Evolutionary conservation across 92 coral and sea anemone genomes (phyloP), one percentile per base, ranked within the genome.

Genomic region (Porites evermanni): DNA sequence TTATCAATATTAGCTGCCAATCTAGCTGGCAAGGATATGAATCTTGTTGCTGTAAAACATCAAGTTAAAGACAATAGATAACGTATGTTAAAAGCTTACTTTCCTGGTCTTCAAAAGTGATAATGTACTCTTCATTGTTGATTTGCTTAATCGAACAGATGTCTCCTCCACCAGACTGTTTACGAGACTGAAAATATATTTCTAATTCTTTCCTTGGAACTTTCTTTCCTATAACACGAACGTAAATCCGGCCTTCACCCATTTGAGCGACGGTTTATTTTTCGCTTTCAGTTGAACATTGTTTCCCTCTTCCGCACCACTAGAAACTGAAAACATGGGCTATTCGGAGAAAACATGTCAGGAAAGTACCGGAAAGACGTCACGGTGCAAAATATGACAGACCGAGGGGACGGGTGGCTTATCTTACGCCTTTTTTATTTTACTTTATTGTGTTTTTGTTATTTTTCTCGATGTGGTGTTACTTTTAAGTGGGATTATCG

Each of bases 121-220:
- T 69, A 24, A 78, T 58, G 24, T 87, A 89, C 23, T 84, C 87
- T 17, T 80, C 82, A 38, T 84, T 82, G 47, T 85, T 70, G 54
- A 61, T n/a, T 56, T 24, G 21, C 20, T 90, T 78, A 8, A 72
- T 26, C 18, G 53, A 73, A 24, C 72, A 24, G 51, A 84, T 72
- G 77, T 79, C 87, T 24, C 90, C 93, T 12, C 93, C 93, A 59
- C 93, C 93, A 61, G 93, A 85, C 38, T 87, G 89, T 75, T 66
- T 74, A 54, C 26, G 71, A 32, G 84, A 78, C 50, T 90, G 89
- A 52, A 90, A 90, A 75, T 79, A 85, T 29, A 72, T 63, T 75
- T 75, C 72, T 66, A 90, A 72, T 51, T 87, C 79, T 19, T 70
- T 51, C 72, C 47, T 83, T 23, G 87, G 13, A 44, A 72, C 12